Evolutionary conservation across 1,140 invertebrate species (phyloP), one percentile per base, ranked within the genome.

Genomic region (Drosophila cardini): DNA sequence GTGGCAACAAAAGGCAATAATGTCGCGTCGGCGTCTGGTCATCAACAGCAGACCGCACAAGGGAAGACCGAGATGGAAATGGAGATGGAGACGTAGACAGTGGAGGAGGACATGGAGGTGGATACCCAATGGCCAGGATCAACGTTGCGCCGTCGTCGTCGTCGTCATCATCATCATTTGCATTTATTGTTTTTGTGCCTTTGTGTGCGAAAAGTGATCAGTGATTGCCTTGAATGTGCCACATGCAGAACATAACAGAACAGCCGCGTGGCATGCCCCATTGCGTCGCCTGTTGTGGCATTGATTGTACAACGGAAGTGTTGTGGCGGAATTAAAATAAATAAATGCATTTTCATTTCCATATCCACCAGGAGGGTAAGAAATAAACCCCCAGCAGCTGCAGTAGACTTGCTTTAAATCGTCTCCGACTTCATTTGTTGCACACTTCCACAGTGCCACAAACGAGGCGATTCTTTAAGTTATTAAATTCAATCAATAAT

Each of bases 281-380:
- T 82, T 80, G 80, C 63, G 69, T 60, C 60, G 57, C 80, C 84
- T 90, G 85, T 69, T 78, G 52, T 89, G 84, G 84, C 84, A 89
- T 90, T 90, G 85, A 89, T 89, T 89, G 84, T 75, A 80, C 80
- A 75, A 62, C 84, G 84, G 84, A 89, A 89, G 84, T 89, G 84
- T 89, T 89, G 84, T 90, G 84, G 84, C 85, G 84, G 84, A 89
- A 89, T 89, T 89, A 89, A 89, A 89, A 90, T 90, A 89, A 89
- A 89, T 89, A 89, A 89, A 89, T 89, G 84, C 84, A 87, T 89
- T 89, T 53, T 26, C 21, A 26, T 26, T 26, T 26, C 21, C 73
- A 79, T 89, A 84, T 80, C 78, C 80, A 69, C 60, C 60, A 72
- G 70, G 71, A 70, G 58, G 21, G 4, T 4, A 26, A 26, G 5